Conservation (phyloP, 2,888 invertebrate species). For the Tetanocera ferruginea region DNA sequence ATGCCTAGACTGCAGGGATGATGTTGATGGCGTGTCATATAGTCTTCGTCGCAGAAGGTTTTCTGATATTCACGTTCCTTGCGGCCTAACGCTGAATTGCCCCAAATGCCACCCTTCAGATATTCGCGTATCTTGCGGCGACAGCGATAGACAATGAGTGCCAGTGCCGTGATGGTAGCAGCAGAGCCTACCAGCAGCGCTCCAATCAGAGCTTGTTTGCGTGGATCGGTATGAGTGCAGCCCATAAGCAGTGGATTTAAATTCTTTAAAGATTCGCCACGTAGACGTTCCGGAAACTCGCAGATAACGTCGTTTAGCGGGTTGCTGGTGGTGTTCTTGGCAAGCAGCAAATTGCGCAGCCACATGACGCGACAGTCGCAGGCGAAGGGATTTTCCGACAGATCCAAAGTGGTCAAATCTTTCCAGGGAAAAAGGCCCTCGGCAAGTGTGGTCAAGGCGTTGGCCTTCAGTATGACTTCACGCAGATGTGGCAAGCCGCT, state of each 20-base stretch:
- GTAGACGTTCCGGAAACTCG: slow-evolving; percentile 80
- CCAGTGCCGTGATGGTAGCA: slow-evolving; percentile 79
- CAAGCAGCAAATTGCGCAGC: slow-evolving; percentile 78
- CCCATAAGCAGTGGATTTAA: slow-evolving; percentile 84
- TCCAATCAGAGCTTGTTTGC: slow-evolving; percentile 85
- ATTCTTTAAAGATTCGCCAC: slow-evolving; percentile 78
- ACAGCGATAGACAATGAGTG: slow-evolving; percentile 83
- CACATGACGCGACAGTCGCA: slow-evolving; percentile 87
- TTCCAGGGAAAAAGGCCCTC: slow-evolving; percentile 86
- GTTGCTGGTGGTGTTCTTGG: slow-evolving; percentile 63
- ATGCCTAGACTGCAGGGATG: slow-evolving; percentile 69
- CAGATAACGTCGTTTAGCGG: slow-evolving; percentile 74
- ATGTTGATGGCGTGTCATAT: slow-evolving; percentile 72
- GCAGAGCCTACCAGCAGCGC: slow-evolving; percentile 82
- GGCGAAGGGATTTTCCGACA: slow-evolving; percentile 85
- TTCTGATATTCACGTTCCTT: slow-evolving; percentile 92
- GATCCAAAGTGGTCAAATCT: slow-evolving; percentile 81
- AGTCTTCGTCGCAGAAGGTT: slow-evolving; percentile 90
- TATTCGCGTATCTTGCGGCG: slow-evolving; percentile 85
- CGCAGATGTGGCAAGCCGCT: slow-evolving; percentile 85
- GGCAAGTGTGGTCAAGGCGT: slow-evolving; percentile 81
- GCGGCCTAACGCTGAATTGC: slow-evolving; percentile 71
- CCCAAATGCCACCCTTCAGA: slow-evolving; percentile 76
- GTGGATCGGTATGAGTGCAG: slow-evolving; percentile 84
- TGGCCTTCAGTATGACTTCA: slow-evolving; percentile 83